These are phyloP conservation scores for Danio rerio DNA, from an alignment of 2,113 vertebrate genomes.

Conservation along the genomic window DNA sequence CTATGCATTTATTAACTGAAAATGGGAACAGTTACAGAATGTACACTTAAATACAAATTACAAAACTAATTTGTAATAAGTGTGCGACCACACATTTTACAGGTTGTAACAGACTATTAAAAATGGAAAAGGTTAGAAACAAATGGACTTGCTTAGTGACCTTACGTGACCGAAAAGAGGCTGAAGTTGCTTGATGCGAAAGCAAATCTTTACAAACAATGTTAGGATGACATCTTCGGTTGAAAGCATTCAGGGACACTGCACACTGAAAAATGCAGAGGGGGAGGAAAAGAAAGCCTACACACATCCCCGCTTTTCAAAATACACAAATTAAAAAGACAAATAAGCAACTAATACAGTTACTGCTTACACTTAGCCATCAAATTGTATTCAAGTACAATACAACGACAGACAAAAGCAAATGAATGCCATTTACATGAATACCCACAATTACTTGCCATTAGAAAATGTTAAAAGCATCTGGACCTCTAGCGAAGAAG, in stretches of 20 bases:
- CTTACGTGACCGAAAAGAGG: slow-evolving; percentile 69
- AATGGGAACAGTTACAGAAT: slow-evolving; percentile 75
- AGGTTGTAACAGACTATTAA: slow-evolving; percentile 57
- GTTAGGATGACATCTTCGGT: slow-evolving; percentile 74
- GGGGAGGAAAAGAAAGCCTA: slow-evolving; percentile 68
- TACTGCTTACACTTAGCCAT: slow-evolving; percentile 53
- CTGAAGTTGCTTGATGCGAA: slow-evolving; percentile 65
- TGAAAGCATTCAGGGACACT: slow-evolving; percentile 77
- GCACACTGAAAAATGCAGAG: slow-evolving; percentile 81
- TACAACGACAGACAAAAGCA: slow-evolving; percentile 47
- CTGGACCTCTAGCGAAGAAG: slow-evolving; percentile 64
- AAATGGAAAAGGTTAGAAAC: slow-evolving; percentile 67
- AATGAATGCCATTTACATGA: slow-evolving; percentile 34
- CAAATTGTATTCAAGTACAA: slow-evolving; percentile 44
- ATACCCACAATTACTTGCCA: slow-evolving; percentile 56
- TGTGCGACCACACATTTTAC: slow-evolving; percentile 13
- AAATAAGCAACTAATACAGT: slow-evolving; percentile 1
- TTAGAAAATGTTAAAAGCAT: slow-evolving; percentile 68
- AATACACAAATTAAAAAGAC: slow-evolving; percentile 57
- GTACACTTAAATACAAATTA: slow-evolving; percentile 66
- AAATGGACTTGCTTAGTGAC: slow-evolving; percentile 71
- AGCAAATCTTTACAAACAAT: slow-evolving; percentile 78
- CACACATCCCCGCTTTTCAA: slow-evolving; percentile 60
- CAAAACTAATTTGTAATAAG: slow-evolving; percentile 27
- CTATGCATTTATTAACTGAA: slow-evolving; percentile 83